A percentile compares a stretch with the other conserved stretches of the same genome.
These are phyloP conservation scores for Pseudoips prasinana DNA, from an alignment of 2,888 invertebrate species.

Conservation along the genomic window DNA sequence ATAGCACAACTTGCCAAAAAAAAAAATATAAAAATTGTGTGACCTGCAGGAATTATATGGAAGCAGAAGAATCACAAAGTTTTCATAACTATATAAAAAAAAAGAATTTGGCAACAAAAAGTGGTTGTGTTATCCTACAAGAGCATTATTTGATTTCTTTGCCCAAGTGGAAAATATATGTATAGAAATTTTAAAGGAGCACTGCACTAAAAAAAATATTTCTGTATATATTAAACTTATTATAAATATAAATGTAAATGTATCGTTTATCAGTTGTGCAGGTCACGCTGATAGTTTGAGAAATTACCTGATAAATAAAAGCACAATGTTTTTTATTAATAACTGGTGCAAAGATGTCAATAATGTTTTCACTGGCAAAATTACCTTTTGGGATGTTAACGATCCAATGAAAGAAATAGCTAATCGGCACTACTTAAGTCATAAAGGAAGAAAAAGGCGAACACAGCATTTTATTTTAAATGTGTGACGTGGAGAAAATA, in stretches of 20 bases:
- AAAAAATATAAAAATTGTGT: constrained; percentile 1
- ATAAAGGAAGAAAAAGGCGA: constrained; percentile 5
- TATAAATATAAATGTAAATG: not conserved
- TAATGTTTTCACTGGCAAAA: constrained; percentile 3
- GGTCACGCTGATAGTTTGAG: too few relatives aligned
- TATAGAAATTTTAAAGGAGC: constrained; percentile 2
- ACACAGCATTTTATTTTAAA: not conserved
- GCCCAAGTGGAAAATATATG: constrained; percentile 12
- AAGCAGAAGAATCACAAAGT: constrained; percentile 1
- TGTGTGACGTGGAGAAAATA: too few relatives aligned
- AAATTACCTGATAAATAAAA: constrained; percentile 3
- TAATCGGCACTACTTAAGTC: constrained; percentile 1
- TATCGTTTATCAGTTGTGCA: not conserved
- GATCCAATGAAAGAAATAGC: constrained; percentile 5
- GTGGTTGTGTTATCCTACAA: constrained; percentile 20
- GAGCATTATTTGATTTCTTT: constrained; percentile 16
- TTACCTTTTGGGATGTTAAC: not conserved
- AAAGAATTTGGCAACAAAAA: constrained; percentile 16
- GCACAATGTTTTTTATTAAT: constrained; percentile 2
- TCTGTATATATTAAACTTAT: not conserved
- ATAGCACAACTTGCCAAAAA: not conserved
- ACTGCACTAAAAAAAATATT: constrained; percentile 3
- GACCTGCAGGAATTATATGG: not conserved
- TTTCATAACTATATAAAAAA: constrained; percentile 8
- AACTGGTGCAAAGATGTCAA: constrained; percentile 4